Base-by-base conservation (phyloP, 2,797 vertebrate genomes). In the Onychomys leucogaster region DNA sequence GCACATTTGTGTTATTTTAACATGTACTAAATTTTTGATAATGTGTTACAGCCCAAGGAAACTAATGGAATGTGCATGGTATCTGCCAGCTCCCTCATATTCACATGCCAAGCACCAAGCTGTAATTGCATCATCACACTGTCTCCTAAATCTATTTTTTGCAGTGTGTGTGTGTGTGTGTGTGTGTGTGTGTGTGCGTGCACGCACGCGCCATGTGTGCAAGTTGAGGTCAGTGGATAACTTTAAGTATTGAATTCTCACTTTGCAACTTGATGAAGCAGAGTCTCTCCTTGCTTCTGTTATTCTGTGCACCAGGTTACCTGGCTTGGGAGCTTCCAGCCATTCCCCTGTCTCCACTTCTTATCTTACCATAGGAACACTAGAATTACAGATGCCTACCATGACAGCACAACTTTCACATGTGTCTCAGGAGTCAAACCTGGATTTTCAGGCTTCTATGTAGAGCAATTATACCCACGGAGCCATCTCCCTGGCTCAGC, bases 401-500 rank as follows among this genome's bases (percentile, higher is more conserved):
- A 9, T 29, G 4, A 14, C 7, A 43, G 8, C 17, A 10, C 1
- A 17, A 43, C 4, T 63, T 43, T 43, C 0, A 19, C 37, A 16
- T 32, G 37, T 59, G n/a, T 61, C 34, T 17, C 80, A 61, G 23
- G 6, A 61, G 25, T 17, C 57, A 43, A 82, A 29, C 9, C 43
- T 2, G 4, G 37, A 19, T 29, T 2, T 5, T 6, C 7, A 61
- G 57, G n/a, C 57, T 61, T 83, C 14, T 19, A 6, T 43, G 7
- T 2, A 25, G 23, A 27, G 2, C 0, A 1, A 43, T 75, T 75
- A 43, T 75, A 75, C 37, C 41, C 73, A 75, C 41, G 27, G 7
- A 43, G 4, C 7, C 25, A 63, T 43, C 37, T 61, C 37, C 6
- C 12, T 41, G n/a, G 37, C 16, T 63, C 57, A 1, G 61, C 37